These are phyloP conservation scores for Tenodera sinensis DNA, from an alignment of 2,888 invertebrate species.

Conservation along the genomic window DNA sequence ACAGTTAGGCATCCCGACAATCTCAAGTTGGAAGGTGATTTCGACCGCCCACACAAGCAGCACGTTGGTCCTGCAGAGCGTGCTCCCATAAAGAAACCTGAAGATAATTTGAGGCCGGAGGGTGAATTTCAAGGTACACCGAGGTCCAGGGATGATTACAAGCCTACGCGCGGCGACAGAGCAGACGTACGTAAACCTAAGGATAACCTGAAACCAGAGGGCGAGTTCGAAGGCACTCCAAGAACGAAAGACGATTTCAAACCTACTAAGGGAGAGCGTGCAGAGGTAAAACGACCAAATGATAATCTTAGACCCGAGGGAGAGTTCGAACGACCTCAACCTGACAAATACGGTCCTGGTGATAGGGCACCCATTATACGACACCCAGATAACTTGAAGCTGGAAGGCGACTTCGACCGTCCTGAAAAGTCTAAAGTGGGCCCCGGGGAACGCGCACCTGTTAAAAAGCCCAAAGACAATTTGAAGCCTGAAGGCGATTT, in stretches of 20 bases:
- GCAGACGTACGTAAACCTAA: conserved; percentile 34
- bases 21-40: conserved; percentile 57
- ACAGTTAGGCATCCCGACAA: conserved; percentile 54
- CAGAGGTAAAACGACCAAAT: conserved; percentile 40
- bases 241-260: conserved; percentile 32
- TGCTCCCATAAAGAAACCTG: conserved; percentile 53
- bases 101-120: conserved; percentile 50
- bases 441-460: conserved; percentile 36
- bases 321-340: conserved; percentile 26
- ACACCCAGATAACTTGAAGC: conserved; percentile 35
- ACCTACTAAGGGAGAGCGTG: conserved; percentile 42
- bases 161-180: conserved; percentile 37
- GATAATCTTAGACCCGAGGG: conserved; percentile 46
- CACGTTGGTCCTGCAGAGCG: conserved; percentile 53
- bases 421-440: conserved; percentile 38
- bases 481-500: conserved; percentile 45
- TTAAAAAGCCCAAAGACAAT: conserved; percentile 42
- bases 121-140: conserved; percentile 44
- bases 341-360: conserved; percentile 3
- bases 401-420: conserved; percentile 39
- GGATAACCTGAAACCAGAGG: conserved; percentile 58
- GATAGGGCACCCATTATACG: conserved; percentile 37
- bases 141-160: conserved; percentile 38
- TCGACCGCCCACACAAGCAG: conserved; percentile 36
- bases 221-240: conserved; percentile 42